Evolutionary conservation across 2,888 invertebrate genomes (phyloP).

Genomic region (Spilosoma lubricipeda): DNA sequence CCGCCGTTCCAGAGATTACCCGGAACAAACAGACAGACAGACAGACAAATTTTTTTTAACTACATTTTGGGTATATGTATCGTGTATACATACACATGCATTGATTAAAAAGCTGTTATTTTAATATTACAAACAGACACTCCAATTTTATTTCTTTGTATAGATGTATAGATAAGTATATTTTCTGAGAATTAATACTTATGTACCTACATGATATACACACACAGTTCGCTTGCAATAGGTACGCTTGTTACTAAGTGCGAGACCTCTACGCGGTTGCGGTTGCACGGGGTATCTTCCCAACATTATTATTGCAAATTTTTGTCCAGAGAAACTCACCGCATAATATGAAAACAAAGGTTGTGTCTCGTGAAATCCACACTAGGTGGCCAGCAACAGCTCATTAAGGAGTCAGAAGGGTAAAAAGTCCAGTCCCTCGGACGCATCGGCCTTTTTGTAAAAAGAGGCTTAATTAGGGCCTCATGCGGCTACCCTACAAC

Average conservation of each 20-base stretch:
- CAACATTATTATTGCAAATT: conserved; percentile 63
- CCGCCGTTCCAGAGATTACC: no score
- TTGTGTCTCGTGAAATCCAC: conserved; percentile 72
- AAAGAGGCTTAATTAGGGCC: conserved; percentile 85
- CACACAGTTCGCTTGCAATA: neutral
- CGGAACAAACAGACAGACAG: no score
- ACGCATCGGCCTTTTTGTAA: conserved; percentile 80
- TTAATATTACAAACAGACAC: no score
- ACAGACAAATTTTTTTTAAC: no score
- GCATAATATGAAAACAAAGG: conserved; percentile 76
- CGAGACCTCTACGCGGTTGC: conserved; percentile 24
- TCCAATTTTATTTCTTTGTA: no score
- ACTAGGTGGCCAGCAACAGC: conserved; percentile 78
- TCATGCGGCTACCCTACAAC: conserved; percentile 84
- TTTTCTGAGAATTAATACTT: neutral
- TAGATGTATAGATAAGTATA: neutral
- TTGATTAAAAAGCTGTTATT: no score
- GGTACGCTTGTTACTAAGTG: conserved; percentile 7
- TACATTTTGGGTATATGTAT: no score
- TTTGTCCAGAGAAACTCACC: conserved; percentile 58
- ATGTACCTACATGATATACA: neutral
- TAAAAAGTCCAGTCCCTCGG: conserved; percentile 75
- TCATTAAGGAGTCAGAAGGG: conserved; percentile 85
- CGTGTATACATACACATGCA: no score
- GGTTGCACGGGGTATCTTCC: conserved; percentile 30